phyloP scores from a whole-genome alignment of 2,113 vertebrate genomes.

The Fregetta grallaria region DNA sequence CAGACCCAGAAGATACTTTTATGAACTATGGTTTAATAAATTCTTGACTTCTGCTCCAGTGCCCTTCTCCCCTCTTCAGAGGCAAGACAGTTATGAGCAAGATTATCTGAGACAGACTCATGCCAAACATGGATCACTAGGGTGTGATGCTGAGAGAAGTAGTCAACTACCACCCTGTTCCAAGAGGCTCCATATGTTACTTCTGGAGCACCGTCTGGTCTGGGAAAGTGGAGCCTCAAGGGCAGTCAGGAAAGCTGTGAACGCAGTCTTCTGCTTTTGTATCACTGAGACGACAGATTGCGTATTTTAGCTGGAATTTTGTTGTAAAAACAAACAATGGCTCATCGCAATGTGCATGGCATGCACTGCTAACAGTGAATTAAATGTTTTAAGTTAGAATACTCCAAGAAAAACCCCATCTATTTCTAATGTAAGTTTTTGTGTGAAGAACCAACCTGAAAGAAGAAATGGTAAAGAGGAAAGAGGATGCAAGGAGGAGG shows the following conservation, averaged over 20 bases:
- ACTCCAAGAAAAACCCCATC: background rate
- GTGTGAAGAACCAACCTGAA: background rate
- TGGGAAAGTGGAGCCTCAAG: constrained; percentile 40
- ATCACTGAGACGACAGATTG: constrained; percentile 34
- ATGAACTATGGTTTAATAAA: constrained; percentile 15
- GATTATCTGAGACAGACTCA: background rate
- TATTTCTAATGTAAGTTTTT: background rate
- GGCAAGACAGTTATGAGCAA: background rate
- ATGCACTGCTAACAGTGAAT: background rate
- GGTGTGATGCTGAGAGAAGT: background rate
- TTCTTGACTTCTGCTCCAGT: background rate
- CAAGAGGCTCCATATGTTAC: constrained; percentile 58
- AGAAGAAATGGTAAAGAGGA: background rate
- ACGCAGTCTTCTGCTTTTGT: constrained; percentile 18
- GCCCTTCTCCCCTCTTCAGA: background rate
- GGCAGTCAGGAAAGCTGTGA: constrained; percentile 48
- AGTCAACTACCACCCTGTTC: constrained; percentile 44
- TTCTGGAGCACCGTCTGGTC: constrained; percentile 54
- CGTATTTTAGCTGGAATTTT: background rate
- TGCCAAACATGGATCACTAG: constrained; percentile 1
- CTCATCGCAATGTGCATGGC: background rate
- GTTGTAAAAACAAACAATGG: constrained; percentile 54
- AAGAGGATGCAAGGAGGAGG: background rate
- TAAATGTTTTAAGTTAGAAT: background rate
- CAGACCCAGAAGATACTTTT: background rate